phyloP scores from a whole-genome alignment of 2,113 vertebrate species.

The Oreochromis aureus region DNA sequence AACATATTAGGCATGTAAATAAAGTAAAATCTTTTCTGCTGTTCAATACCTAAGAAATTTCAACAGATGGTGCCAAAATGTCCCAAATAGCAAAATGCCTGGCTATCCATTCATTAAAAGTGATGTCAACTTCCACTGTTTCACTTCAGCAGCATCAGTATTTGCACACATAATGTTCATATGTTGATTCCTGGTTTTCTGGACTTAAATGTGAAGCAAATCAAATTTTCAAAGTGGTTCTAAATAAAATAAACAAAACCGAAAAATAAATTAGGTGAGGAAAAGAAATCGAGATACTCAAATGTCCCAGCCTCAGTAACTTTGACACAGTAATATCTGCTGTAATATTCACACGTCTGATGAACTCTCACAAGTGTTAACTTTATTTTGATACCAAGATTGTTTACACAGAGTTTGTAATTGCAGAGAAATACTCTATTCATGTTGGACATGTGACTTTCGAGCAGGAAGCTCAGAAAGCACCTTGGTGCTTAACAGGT shows the following conservation, averaged over 20 bases:
- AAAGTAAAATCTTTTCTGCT: not conserved
- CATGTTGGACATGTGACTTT: not conserved
- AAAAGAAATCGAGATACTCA: fast-evolving
- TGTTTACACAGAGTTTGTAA: not conserved
- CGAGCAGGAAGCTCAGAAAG: not conserved
- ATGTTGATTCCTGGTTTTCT: not conserved
- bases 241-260: not conserved
- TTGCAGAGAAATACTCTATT: fast-evolving
- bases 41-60: not conserved
- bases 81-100: not conserved
- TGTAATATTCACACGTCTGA: not conserved
- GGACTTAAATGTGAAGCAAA: not conserved
- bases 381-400: not conserved
- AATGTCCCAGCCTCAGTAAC: not conserved
- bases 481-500: fast-evolving
- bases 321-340: fast-evolving
- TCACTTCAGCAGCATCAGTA: not conserved
- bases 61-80: not conserved
- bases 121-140: not conserved
- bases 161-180: fast-evolving
- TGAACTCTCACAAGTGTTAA: fast-evolving
- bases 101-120: fast-evolving
- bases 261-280: not conserved
- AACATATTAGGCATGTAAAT: not conserved
- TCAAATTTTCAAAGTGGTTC: fast-evolving